phyloP scores from a whole-genome alignment of 64 coral and sea anemone species.

The Dendronephthya gigantea region DNA sequence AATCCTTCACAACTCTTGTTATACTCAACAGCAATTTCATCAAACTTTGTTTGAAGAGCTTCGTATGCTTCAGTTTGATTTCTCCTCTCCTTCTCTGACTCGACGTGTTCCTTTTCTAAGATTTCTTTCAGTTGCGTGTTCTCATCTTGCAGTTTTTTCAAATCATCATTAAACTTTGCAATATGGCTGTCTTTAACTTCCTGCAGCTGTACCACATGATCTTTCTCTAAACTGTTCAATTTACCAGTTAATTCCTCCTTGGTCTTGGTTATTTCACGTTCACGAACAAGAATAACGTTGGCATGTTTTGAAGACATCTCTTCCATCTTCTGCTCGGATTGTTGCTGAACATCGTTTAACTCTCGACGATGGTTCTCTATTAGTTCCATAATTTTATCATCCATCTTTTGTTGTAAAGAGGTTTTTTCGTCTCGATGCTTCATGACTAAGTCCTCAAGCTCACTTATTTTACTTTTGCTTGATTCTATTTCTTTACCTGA shows the following conservation, averaged over 20 bases:
- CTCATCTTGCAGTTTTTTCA: slow-evolving; percentile 37
- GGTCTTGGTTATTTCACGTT: neutral
- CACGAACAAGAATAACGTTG: neutral
- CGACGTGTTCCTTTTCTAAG: neutral
- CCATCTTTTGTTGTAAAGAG: slow-evolving; percentile 32
- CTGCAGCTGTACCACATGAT: slow-evolving; percentile 24
- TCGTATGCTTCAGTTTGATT: slow-evolving; percentile 43
- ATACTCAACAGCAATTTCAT: neutral
- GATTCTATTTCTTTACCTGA: slow-evolving; percentile 31
- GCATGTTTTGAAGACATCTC: slow-evolving; percentile 18
- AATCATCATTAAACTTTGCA: slow-evolving; percentile 15
- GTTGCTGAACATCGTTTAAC: slow-evolving; percentile 42
- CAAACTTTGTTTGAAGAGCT: neutral
- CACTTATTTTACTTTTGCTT: slow-evolving; percentile 48
- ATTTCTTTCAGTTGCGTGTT: slow-evolving; percentile 50
- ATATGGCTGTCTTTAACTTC: slow-evolving; percentile 19
- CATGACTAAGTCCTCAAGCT: slow-evolving; percentile 21
- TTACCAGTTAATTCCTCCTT: slow-evolving; percentile 33
- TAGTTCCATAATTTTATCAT: slow-evolving; percentile 53
- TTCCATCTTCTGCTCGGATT: slow-evolving; percentile 13
- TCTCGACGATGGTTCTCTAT: slow-evolving; percentile 52
- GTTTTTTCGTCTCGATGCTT: slow-evolving; percentile 39
- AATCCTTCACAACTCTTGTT: neutral
- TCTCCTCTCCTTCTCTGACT: slow-evolving; percentile 36
- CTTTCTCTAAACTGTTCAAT: slow-evolving; percentile 34